phyloP scores from a whole-genome alignment of 2,797 vertebrate genomes.

The Sternotherus odoratus region DNA sequence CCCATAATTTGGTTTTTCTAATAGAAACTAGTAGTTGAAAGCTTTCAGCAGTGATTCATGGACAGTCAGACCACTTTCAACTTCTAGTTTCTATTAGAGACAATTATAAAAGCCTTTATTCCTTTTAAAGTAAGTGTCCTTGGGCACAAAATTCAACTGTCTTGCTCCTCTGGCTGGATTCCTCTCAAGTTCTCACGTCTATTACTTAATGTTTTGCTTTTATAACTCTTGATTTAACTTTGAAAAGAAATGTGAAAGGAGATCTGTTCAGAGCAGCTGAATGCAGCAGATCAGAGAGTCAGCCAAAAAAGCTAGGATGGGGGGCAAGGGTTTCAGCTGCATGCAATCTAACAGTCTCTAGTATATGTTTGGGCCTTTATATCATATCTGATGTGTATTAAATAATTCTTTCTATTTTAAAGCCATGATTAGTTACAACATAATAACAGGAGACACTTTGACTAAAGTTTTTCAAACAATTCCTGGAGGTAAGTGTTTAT shows the following conservation, averaged over 20 bases:
- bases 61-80: no score
- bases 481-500: constrained; percentile 88
- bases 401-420: constrained; percentile 55
- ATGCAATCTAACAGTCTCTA: neutral
- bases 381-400: constrained; percentile 9
- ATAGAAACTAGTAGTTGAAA: neutral
- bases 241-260: neutral
- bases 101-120: neutral
- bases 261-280: neutral
- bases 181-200: neutral
- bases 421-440: constrained; percentile 99
- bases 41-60: no score
- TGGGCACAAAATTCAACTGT: neutral
- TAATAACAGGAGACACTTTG: constrained; percentile 93
- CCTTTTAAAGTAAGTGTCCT: neutral
- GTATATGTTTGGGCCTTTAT: neutral
- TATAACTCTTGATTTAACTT: neutral
- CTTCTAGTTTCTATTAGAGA: no score
- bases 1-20: neutral
- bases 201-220: neutral
- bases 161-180: neutral
- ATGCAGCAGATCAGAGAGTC: neutral
- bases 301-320: neutral
- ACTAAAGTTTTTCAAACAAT: constrained; percentile 96
- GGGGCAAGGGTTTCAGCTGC: neutral